Percentiles rank a stretch among this genome's conserved stretches.
Evolutionary conservation across 1,140 invertebrate species (phyloP).

Genomic region (Drosophila albomicans): DNA sequence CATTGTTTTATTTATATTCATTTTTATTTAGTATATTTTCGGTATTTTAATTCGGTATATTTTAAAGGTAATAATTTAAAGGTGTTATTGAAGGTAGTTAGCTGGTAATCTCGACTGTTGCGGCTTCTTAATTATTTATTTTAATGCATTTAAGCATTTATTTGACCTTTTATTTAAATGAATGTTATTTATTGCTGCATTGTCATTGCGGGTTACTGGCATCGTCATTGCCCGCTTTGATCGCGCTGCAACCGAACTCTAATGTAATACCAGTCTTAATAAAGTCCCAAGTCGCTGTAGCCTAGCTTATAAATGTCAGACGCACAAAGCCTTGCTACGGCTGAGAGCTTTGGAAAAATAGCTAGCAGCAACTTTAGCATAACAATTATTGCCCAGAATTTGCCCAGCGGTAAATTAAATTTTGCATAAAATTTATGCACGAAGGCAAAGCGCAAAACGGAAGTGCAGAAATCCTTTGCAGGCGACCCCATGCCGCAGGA

Average conservation of each 20-base stretch:
- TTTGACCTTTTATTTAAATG: conserved; percentile 8
- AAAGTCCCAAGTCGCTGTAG: neutral
- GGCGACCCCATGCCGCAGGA: conserved; percentile 1
- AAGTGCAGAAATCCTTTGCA: conserved; percentile 46
- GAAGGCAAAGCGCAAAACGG: conserved; percentile 42
- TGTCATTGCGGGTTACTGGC: conserved; percentile 11
- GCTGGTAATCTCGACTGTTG: too few species aligned
- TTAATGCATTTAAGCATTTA: neutral
- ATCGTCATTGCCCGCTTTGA: neutral
- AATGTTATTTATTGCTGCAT: conserved; percentile 14
- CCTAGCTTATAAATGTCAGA: conserved; percentile 62
- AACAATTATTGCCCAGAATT: conserved; percentile 42
- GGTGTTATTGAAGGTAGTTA: too few species aligned
- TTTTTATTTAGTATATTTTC: too few species aligned
- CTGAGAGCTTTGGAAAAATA: neutral
- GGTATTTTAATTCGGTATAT: too few species aligned
- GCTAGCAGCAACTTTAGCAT: conserved; percentile 39
- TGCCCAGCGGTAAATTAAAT: conserved; percentile 72
- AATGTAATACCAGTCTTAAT: conserved; percentile 14
- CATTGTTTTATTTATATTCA: too few species aligned
- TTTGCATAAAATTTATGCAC: conserved; percentile 70
- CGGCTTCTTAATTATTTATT: neutral
- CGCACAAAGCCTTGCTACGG: neutral
- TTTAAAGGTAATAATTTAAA: too few species aligned
- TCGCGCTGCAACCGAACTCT: conserved; percentile 30